phyloP scores from a whole-genome alignment of 2,888 invertebrate genomes.

The Taphrorychus bicolor region DNA sequence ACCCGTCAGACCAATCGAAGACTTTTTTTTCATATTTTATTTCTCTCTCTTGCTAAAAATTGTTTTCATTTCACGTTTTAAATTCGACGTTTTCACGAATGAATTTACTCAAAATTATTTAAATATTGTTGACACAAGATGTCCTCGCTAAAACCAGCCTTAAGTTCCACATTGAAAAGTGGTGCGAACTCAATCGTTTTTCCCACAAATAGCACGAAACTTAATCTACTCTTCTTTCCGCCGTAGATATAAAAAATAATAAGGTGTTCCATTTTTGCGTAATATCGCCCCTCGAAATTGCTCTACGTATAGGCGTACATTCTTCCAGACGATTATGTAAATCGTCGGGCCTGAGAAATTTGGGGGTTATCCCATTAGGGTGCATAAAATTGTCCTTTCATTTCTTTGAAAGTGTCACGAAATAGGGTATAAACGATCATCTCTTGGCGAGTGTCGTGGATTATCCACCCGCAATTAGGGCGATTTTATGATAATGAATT shows the following conservation, averaged over 20 bases:
- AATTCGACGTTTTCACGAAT: no score
- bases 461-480: not conserved
- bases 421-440: not conserved
- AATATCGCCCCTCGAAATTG: constrained; percentile 1
- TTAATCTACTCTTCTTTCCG: not conserved
- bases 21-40: no score
- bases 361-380: constrained; percentile 5
- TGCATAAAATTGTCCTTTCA: constrained; percentile 4
- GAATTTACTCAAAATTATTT: no score
- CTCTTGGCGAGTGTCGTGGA: not conserved
- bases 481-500: not conserved
- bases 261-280: constrained; percentile 4
- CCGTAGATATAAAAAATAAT: constrained; percentile 9
- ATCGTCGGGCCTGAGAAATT: not conserved
- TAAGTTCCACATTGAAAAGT: not conserved
- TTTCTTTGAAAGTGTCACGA: not conserved
- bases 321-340: constrained; percentile 8
- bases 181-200: not conserved
- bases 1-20: no score
- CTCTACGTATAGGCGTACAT: constrained; percentile 6
- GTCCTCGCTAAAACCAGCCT: no score
- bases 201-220: not conserved
- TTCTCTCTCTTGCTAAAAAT: no score
- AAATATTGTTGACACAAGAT: no score
- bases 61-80: no score